Evolutionary conservation across 23 tunicate genomes (phyloP).

Genomic region (Aplidium turbinatum): DNA sequence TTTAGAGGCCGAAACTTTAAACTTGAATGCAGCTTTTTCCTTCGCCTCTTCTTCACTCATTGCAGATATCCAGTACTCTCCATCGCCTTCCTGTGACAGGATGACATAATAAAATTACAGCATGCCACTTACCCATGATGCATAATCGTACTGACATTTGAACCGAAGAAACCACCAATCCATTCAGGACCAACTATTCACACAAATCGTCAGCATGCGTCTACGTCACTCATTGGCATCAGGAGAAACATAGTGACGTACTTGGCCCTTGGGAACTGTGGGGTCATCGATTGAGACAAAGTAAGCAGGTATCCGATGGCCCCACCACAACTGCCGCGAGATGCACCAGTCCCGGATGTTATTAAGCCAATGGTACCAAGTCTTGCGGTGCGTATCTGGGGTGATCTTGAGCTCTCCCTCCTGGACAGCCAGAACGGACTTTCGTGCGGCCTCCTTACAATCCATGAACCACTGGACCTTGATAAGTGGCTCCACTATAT

Average conservation of each 20-base stretch:
- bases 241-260: no score
- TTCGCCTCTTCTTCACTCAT: slow-evolving; percentile 83
- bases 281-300: slow-evolving; percentile 71
- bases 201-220: no score
- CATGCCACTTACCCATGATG: no score
- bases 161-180: no score
- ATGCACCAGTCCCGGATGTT: slow-evolving; percentile 99
- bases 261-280: slow-evolving; percentile 61
- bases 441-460: slow-evolving; percentile 82
- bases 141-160: no score
- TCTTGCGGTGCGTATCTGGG: slow-evolving; percentile 80
- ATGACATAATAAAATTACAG: not conserved
- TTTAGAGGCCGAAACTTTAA: slow-evolving; percentile 51
- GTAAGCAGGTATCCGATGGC: slow-evolving; percentile 98
- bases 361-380: slow-evolving; percentile 97
- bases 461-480: slow-evolving; percentile 99
- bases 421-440: slow-evolving; percentile 79
- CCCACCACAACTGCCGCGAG: slow-evolving; percentile 98
- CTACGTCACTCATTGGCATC: no score
- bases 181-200: no score
- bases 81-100: slow-evolving; percentile 49
- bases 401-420: slow-evolving; percentile 75
- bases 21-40: slow-evolving; percentile 73
- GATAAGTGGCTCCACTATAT: slow-evolving; percentile 94
- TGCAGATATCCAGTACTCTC: slow-evolving; percentile 90